Evolutionary conservation across 2,113 vertebrate species (phyloP).

Genomic region (Paedocypris sp.): DNA sequence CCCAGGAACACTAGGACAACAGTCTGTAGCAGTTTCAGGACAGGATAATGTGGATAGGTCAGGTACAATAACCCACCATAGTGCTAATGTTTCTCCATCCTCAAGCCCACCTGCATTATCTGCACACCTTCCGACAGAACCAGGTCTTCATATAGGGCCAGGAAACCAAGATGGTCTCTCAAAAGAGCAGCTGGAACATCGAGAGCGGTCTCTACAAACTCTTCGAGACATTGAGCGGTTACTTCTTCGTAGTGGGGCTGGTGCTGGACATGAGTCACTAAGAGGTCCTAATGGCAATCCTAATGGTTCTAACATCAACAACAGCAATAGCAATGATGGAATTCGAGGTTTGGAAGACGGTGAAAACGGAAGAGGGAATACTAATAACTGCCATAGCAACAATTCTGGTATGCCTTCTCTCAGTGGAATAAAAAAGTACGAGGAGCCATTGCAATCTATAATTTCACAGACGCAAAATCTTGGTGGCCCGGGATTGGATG

Average conservation of each 20-base stretch:
- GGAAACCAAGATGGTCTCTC: constrained; percentile 71
- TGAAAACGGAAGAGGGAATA: constrained; percentile 45
- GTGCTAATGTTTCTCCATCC: constrained; percentile 48
- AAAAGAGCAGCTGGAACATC: constrained; percentile 91
- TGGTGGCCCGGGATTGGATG: constrained; percentile 66
- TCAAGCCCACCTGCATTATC: constrained; percentile 53
- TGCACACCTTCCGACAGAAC: constrained; percentile 49
- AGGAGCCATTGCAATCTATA: constrained; percentile 91
- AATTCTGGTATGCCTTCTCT: constrained; percentile 39
- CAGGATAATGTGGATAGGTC: constrained; percentile 39
- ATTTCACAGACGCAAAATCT: constrained; percentile 89
- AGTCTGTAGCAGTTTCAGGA: constrained; percentile 43
- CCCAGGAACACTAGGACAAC: constrained; percentile 43
- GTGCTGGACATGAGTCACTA: constrained; percentile 59
- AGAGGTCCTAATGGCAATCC: constrained; percentile 46
- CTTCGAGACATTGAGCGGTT: constrained; percentile 89
- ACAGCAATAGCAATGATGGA: constrained; percentile 56
- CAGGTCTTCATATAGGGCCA: constrained; percentile 38
- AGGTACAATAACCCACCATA: constrained; percentile 38
- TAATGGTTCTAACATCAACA: constrained; percentile 44
- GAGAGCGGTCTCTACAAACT: constrained; percentile 89
- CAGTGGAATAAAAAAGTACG: constrained; percentile 75
- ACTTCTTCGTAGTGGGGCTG: constrained; percentile 70
- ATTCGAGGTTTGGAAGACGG: constrained; percentile 39
- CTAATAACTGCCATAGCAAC: constrained; percentile 30